A percentile compares a stretch with the other conserved stretches of the same genome.
Conservation (phyloP, 2,888 invertebrate species). For the Antheraea yamamai region DNA sequence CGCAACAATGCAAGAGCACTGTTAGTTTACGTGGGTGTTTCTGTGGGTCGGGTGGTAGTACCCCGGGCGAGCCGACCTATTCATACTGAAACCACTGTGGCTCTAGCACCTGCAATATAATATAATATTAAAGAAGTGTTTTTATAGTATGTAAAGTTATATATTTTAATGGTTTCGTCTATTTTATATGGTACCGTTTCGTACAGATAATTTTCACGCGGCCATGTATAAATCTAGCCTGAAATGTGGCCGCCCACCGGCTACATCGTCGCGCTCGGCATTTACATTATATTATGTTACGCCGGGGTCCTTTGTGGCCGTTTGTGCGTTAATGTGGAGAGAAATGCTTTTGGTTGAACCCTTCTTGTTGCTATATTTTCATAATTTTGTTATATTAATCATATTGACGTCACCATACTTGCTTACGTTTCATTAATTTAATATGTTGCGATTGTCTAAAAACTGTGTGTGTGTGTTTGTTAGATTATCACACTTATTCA, state of each 20-base stretch:
- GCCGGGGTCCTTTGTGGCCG: conserved; percentile 1
- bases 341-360: conserved; percentile 5
- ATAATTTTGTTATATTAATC: neutral
- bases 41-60: no score
- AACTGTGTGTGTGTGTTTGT: no score
- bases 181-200: neutral
- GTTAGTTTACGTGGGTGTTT: no score
- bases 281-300: conserved; percentile 13
- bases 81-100: no score
- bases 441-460: no score
- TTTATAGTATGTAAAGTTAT: no score
- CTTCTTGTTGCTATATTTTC: neutral
- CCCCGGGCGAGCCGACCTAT: no score
- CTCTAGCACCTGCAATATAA: no score
- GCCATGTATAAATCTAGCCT: conserved; percentile 3
- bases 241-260: neutral
- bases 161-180: neutral
- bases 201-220: conserved; percentile 3
- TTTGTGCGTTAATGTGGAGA: conserved; percentile 1
- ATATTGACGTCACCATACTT: no score
- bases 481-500: no score
- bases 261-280: neutral
- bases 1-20: no score
- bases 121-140: no score
- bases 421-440: neutral